Evolutionary conservation across 2,797 vertebrate species (phyloP).

Genomic region (Hoplostethus mediterraneus): DNA sequence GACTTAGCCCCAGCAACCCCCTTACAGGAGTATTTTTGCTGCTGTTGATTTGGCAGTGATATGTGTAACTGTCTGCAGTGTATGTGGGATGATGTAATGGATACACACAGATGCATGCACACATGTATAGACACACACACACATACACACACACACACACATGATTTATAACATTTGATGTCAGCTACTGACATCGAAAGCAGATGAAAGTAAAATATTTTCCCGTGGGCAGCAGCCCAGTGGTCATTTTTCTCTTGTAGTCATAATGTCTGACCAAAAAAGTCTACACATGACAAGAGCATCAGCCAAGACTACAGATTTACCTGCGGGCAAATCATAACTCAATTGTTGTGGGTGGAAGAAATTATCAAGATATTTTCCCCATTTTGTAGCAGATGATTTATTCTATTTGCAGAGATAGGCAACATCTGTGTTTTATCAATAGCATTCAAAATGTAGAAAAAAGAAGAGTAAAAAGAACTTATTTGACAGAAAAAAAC

Average conservation of each 20-base stretch:
- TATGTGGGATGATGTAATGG: constrained; percentile 15
- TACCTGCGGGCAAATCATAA: constrained; percentile 46
- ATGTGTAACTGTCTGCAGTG: constrained; percentile 5
- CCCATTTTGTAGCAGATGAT: constrained; percentile 77
- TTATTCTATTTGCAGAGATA: constrained; percentile 84
- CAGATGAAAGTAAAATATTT: constrained; percentile 24
- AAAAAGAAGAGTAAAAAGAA: constrained; percentile 73
- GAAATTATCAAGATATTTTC: constrained; percentile 72
- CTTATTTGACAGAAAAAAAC: constrained; percentile 44
- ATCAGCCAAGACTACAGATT: constrained; percentile 42
- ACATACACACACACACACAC: constrained; percentile 8
- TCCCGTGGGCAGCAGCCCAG: constrained; percentile 1
- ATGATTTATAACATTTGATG: constrained; percentile 11
- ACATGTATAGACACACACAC: constrained; percentile 2
- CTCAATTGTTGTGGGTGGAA: constrained; percentile 59
- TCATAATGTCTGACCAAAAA: constrained; percentile 35
- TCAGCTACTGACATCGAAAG: constrained; percentile 30
- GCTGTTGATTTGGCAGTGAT: neutral
- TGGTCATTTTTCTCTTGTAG: constrained; percentile 28
- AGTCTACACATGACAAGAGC: constrained; percentile 47
- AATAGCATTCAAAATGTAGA: constrained; percentile 81
- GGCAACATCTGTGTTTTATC: constrained; percentile 85
- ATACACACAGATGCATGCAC: neutral
- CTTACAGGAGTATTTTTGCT: constrained; percentile 25
- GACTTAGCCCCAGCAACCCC: constrained; percentile 1